Conservation (phyloP, 1,140 invertebrate genomes). For the Panonychus citri region DNA sequence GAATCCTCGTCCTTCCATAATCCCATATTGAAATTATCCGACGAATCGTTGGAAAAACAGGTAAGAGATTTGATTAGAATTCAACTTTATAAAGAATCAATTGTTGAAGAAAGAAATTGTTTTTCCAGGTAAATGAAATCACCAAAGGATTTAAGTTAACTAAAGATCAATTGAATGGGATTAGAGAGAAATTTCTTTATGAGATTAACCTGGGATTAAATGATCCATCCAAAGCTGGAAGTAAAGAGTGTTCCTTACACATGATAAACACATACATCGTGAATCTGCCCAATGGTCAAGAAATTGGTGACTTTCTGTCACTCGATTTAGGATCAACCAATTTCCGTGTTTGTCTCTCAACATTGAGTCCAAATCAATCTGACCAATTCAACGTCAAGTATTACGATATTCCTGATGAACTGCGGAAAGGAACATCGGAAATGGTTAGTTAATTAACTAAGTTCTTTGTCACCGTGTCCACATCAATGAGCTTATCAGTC, state of each 20-base stretch:
- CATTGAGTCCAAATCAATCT: constrained; percentile 28
- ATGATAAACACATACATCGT: constrained; percentile 43
- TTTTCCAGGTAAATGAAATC: neutral
- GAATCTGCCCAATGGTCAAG: constrained; percentile 34
- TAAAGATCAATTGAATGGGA: neutral
- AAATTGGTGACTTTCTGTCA: constrained; percentile 43
- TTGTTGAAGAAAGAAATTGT: neutral
- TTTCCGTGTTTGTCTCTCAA: constrained; percentile 43
- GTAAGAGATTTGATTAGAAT: too few species aligned
- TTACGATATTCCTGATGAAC: constrained; percentile 32
- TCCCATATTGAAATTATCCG: too few species aligned
- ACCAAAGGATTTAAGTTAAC: neutral
- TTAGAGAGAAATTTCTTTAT: constrained; percentile 24
- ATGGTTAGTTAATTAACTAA: constrained; percentile 18
- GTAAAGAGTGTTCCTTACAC: constrained; percentile 29
- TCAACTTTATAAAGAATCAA: neutral
- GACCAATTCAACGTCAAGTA: constrained; percentile 35
- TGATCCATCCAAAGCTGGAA: constrained; percentile 29
- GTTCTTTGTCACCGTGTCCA: too few species aligned
- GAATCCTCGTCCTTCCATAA: too few species aligned
- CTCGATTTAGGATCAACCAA: constrained; percentile 58
- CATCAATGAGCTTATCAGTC: too few species aligned
- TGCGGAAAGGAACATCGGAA: constrained; percentile 30
- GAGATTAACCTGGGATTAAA: constrained; percentile 30
- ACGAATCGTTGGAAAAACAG: too few species aligned